phyloP scores from a whole-genome alignment of 2,888 invertebrate genomes.

The Pocota personata region DNA sequence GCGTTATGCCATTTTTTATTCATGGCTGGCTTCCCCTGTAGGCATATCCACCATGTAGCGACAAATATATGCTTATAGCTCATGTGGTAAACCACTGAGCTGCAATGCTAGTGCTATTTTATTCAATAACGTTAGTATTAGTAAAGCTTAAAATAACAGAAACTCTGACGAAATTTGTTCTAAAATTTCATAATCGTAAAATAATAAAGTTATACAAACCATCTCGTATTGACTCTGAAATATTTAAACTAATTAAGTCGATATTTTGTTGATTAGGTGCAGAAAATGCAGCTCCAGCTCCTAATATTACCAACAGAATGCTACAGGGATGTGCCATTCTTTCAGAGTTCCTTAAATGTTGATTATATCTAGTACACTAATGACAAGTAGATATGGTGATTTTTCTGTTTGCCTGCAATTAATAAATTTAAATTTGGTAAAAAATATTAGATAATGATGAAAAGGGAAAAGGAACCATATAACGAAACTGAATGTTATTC shows the following conservation, averaged over 20 bases:
- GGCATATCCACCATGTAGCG: slow-evolving; percentile 68
- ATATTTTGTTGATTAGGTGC: slow-evolving; percentile 29
- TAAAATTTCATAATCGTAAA: not conserved
- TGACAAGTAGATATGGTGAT: slow-evolving; percentile 1
- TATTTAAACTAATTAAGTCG: slow-evolving; percentile 7
- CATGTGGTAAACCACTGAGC: not conserved
- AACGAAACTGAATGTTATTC: no score
- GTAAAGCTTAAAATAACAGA: not conserved
- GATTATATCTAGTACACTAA: not conserved
- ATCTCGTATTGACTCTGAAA: slow-evolving; percentile 35
- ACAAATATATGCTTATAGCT: not conserved
- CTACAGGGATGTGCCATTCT: slow-evolving; percentile 32
- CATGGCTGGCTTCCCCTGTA: slow-evolving; percentile 73
- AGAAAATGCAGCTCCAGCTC: slow-evolving; percentile 27
- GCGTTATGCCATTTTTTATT: slow-evolving; percentile 60
- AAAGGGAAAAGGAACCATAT: no score
- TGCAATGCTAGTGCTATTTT: not conserved
- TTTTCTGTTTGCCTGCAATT: not conserved
- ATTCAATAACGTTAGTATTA: not conserved
- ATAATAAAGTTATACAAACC: slow-evolving; percentile 50
- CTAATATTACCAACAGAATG: slow-evolving; percentile 34
- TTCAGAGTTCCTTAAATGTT: not conserved
- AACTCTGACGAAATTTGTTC: slow-evolving; percentile 33
- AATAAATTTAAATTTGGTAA: not conserved
- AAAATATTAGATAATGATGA: not conserved